Evolutionary conservation across 2,888 invertebrate genomes (phyloP).

Genomic region (Trissolcus brochymenae): DNA sequence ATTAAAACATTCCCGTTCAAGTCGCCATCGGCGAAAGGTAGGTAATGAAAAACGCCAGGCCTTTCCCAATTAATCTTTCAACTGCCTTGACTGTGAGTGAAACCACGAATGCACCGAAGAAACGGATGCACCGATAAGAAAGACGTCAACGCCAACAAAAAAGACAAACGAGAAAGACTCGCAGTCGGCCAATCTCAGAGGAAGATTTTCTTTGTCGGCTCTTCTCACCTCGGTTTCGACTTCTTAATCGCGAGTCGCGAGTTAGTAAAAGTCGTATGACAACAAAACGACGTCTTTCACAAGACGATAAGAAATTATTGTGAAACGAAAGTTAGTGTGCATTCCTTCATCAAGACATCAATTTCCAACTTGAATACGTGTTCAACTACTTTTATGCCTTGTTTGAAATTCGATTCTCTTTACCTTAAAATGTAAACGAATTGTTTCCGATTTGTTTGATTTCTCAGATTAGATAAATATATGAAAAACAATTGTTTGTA

Average conservation of each 20-base stretch:
- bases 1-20: slow-evolving; percentile 49
- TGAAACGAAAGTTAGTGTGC: neutral
- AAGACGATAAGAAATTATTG: slow-evolving; percentile 32
- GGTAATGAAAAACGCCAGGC: slow-evolving; percentile 48
- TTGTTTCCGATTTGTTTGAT: too few relatives aligned
- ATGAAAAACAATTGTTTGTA: neutral
- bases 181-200: neutral
- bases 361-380: neutral
- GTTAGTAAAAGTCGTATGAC: slow-evolving; percentile 1
- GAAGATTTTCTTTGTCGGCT: neutral
- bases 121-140: slow-evolving; percentile 9
- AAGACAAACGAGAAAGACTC: neutral
- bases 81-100: slow-evolving; percentile 33
- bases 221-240: neutral
- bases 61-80: slow-evolving; percentile 54
- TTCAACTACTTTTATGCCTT: neutral
- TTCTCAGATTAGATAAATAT: too few relatives aligned
- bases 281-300: slow-evolving; percentile 23
- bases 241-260: slow-evolving; percentile 26
- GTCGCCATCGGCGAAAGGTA: slow-evolving; percentile 52
- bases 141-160: neutral
- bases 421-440: neutral
- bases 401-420: neutral
- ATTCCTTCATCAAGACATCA: neutral
- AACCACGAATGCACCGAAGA: slow-evolving; percentile 21